Evolutionary conservation across 2,888 invertebrate species (phyloP).

Genomic region (Carterocephalus palaemon): DNA sequence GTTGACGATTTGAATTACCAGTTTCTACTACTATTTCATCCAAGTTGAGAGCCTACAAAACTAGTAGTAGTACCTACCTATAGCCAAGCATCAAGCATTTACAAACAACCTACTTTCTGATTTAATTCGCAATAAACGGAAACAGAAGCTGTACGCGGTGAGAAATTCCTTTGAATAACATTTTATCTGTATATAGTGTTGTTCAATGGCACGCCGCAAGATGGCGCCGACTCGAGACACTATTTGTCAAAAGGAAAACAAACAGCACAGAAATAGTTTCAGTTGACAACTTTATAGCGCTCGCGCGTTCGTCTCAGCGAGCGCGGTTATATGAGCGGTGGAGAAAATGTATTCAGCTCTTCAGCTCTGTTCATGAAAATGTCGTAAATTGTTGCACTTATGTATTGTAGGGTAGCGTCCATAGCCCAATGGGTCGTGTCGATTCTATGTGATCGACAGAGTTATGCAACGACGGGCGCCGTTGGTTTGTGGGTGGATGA

Average conservation of each 20-base stretch:
- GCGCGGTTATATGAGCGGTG: conserved; percentile 31
- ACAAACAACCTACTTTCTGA: no score
- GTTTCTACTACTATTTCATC: no score
- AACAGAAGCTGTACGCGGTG: not conserved
- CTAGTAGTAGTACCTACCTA: no score
- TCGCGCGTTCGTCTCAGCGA: conserved; percentile 35
- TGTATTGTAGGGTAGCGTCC: no score
- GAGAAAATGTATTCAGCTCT: conserved; percentile 12
- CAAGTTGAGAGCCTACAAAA: no score
- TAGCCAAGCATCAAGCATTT: no score
- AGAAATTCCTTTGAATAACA: conserved; percentile 19
- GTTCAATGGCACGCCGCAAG: conserved; percentile 51
- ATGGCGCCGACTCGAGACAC: conserved; percentile 60
- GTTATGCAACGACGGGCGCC: no score
- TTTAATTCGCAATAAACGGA: not conserved
- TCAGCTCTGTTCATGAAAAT: conserved; percentile 4
- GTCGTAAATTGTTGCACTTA: no score
- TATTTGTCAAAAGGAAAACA: conserved; percentile 75
- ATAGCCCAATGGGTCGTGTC: no score
- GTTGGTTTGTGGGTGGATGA: no score
- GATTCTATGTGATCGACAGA: no score
- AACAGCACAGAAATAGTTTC: conserved; percentile 72
- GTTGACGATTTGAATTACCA: no score
- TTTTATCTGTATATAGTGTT: conserved; percentile 33
- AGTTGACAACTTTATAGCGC: conserved; percentile 74